Evolutionary conservation across 2,113 vertebrate species (phyloP).

Genomic region (Caloenas nicobarica): DNA sequence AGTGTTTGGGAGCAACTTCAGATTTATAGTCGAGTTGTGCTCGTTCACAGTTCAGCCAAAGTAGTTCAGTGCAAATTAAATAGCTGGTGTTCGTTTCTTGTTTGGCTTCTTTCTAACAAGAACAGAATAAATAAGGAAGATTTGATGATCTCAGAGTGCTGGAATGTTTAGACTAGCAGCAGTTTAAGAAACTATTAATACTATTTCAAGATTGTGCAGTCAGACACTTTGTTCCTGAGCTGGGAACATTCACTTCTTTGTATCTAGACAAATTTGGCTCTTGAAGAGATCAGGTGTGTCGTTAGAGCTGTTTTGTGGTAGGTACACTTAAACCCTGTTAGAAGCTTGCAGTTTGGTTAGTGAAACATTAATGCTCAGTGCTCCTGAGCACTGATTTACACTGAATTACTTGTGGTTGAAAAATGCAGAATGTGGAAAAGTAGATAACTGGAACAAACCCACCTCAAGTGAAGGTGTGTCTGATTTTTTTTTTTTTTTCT

Average conservation of each 20-base stretch:
- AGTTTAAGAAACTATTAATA: neutral
- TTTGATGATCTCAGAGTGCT: neutral
- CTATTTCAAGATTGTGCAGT: neutral
- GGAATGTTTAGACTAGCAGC: neutral
- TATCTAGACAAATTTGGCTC: neutral
- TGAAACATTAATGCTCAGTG: conserved; percentile 18
- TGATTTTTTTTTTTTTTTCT: neutral
- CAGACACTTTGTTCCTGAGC: neutral
- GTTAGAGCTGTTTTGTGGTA: neutral
- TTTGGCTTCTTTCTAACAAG: neutral
- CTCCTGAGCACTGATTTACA: neutral
- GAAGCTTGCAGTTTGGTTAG: neutral
- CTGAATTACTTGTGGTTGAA: neutral
- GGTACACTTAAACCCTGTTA: neutral
- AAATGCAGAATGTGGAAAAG: neutral
- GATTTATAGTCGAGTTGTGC: neutral
- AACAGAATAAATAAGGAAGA: neutral
- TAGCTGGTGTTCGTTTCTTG: neutral
- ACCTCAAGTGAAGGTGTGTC: neutral
- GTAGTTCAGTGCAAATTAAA: neutral
- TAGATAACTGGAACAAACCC: neutral
- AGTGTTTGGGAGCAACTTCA: neutral
- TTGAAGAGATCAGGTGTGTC: neutral
- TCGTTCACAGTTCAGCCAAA: neutral
- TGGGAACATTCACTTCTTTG: neutral